These are phyloP conservation scores for Scylla paramamosain DNA, from an alignment of 1,140 invertebrate species.

Conservation along the genomic window DNA sequence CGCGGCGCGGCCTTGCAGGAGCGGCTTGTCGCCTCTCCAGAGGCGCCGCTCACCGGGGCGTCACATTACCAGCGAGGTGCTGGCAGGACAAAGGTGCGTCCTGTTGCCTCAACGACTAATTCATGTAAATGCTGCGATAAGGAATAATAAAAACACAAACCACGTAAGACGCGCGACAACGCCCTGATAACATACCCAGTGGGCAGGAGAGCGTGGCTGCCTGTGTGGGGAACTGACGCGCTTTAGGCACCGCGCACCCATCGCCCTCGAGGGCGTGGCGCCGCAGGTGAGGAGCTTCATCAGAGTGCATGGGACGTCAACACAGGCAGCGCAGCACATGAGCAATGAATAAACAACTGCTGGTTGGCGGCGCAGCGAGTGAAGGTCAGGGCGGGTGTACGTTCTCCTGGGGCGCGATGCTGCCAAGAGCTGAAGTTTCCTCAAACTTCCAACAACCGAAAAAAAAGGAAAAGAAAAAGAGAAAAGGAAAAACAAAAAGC, in stretches of 20 bases:
- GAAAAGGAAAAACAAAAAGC: too few relatives aligned
- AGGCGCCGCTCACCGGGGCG: not conserved
- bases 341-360: not conserved
- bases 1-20: not conserved
- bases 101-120: not conserved
- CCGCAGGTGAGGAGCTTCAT: not conserved
- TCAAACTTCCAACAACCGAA: too few relatives aligned
- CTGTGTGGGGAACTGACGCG: not conserved
- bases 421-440: too few relatives aligned
- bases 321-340: not conserved
- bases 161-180: not conserved
- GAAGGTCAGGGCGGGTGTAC: too few relatives aligned
- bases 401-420: too few relatives aligned
- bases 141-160: slow-evolving; percentile 15
- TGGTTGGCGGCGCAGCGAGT: too few relatives aligned
- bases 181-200: not conserved
- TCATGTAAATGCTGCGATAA: not conserved
- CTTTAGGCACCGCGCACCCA: not conserved
- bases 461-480: too few relatives aligned
- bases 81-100: not conserved
- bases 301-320: not conserved
- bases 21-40: not conserved
- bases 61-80: not conserved
- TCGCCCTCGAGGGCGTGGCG: not conserved
- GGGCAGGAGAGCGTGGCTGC: not conserved